Conservation (phyloP, 1,140 invertebrate species). For the Tribolium madens region DNA sequence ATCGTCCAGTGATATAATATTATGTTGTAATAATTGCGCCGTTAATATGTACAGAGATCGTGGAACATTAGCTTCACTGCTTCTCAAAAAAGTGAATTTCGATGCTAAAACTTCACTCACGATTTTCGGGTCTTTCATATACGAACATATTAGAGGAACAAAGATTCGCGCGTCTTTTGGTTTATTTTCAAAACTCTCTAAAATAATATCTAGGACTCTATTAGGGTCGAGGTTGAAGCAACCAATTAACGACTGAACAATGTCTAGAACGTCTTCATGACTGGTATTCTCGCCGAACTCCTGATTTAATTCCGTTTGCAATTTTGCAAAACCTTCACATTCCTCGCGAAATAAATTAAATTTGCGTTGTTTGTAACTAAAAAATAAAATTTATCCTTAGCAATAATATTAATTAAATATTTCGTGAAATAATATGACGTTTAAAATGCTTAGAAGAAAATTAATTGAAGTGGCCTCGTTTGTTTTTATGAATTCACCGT, state of each 20-base stretch:
- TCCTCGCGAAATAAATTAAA: conserved; percentile 99
- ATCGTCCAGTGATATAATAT: conserved; percentile 86
- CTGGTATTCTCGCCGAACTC: conserved; percentile 78
- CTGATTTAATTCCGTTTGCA: conserved; percentile 96
- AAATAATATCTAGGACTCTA: conserved; percentile 94
- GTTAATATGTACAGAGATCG: conserved; percentile 89
- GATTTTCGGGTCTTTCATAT: conserved; percentile 87
- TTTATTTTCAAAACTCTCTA: conserved; percentile 96
- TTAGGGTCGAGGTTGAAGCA: conserved; percentile 99
- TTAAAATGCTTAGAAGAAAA: no score
- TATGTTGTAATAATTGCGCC: conserved; percentile 89
- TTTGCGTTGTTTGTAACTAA: conserved; percentile 99
- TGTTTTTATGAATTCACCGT: no score
- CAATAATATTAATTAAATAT: no score
- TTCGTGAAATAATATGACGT: no score
- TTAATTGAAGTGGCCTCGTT: no score
- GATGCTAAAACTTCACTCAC: conserved; percentile 95
- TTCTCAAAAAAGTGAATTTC: conserved; percentile 86
- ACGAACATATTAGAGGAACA: conserved; percentile 85
- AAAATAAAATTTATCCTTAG: not conserved
- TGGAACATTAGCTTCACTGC: conserved; percentile 76
- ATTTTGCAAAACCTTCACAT: conserved; percentile 98
- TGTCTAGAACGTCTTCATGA: conserved; percentile 78
- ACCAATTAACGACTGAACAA: conserved; percentile 94
- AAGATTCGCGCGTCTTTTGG: conserved; percentile 82